A percentile compares a stretch with the other conserved stretches of the same genome.
phyloP scores from a whole-genome alignment of 2,797 vertebrate genomes.

The Falco concolor region DNA sequence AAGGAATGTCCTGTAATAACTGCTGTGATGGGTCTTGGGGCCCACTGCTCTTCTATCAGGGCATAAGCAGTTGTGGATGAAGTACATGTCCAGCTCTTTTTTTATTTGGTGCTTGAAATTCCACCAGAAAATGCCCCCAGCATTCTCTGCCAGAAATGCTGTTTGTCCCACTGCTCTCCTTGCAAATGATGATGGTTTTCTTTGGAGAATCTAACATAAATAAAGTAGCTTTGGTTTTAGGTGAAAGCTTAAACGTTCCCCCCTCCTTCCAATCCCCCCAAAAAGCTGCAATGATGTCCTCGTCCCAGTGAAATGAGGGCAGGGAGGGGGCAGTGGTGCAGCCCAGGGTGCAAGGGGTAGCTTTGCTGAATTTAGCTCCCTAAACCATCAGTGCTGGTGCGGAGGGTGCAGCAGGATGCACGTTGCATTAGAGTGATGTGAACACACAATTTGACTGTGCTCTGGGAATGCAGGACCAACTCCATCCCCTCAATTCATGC shows the following conservation, averaged over 20 bases:
- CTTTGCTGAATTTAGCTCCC: background rate
- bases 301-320: background rate
- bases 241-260: background rate
- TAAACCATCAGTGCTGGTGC: background rate
- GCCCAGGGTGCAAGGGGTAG: background rate
- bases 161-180: background rate
- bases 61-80: background rate
- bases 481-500: background rate
- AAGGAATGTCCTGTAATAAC: constrained; percentile 64
- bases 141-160: background rate
- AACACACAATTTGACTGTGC: background rate
- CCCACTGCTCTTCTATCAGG: constrained; percentile 33
- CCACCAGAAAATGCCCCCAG: background rate
- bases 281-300: background rate
- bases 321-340: background rate
- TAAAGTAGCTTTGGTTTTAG: background rate
- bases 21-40: constrained; percentile 38
- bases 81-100: background rate
- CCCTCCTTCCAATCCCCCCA: background rate
- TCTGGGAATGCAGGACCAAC: background rate
- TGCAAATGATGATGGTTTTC: background rate
- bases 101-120: background rate
- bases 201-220: background rate
- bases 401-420: background rate
- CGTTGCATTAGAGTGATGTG: fast-evolving